Base-by-base conservation (phyloP, 2,888 invertebrate genomes). In the Drosophila mulleri region DNA sequence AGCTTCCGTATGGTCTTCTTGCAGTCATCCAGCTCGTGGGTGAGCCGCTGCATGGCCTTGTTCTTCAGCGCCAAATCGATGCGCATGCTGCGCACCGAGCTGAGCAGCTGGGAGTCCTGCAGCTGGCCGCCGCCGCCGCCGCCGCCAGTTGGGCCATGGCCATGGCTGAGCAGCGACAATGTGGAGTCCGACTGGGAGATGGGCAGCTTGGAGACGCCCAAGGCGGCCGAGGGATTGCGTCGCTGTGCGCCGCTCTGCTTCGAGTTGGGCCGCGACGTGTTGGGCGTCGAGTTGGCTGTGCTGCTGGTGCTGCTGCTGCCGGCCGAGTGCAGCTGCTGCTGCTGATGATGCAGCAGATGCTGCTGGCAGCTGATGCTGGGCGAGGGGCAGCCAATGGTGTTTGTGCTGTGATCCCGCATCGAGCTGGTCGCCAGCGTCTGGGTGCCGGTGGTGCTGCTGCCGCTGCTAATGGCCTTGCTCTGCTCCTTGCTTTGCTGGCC, bases 11-110 rank as follows among this genome's bases (percentile, higher is more conserved):
- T 96, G 52, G 96, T 96, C 91, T 96, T 96, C 85, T 95, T 95
- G 65, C 96, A 92, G 72, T 97, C 97, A 44, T 96, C 96, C 48
- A 96, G 93, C 88, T 97, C 97, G 78, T 96, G 95, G 44, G 96
- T 96, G 54, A 97, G 93, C 75, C 96, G 96, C 41, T 94, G 94
- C 71, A 96, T 94, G 2, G 95, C 94, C 80, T 96, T 96, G 84
- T 97, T 96, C 91, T 96, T 96, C 39, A 95, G 94, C 5, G 95
- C 94, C 58, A 97, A 90, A 88, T 97, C 97, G 0, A 95, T 92
- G 90, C 97, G 96, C 88, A 97, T 93, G 3, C 96, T 96, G 71
- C 97, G 95, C 82, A 97, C 96, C 0, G 97, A 96, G 0, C 96
- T 96, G 29, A 97, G 92, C 53, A 97, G 93, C 93, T 97, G 96